Evolutionary conservation across 1,140 invertebrate species (phyloP), one percentile per base, ranked within the genome.

Genomic region (Schlechtendalia chinensis): DNA sequence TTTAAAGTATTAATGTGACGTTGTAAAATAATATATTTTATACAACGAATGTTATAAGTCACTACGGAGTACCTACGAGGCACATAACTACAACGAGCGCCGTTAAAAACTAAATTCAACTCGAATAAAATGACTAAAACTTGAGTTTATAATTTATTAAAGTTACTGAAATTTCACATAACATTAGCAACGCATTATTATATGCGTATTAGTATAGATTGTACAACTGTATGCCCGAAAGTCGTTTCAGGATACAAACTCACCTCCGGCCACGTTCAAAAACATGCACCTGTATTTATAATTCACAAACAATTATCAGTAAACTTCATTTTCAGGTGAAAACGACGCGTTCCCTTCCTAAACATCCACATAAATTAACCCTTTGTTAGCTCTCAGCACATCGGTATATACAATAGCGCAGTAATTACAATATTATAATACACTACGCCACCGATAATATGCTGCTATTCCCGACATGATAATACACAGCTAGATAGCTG

Each of bases 231-330:
- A 50, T 12, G 47, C 14, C 5, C 47, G 14, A 14, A 50, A 50
- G 47, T 50, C 14, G 8, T 50, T 10, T 12, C 47, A 50, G 47
- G 17, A 63, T 27, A 19, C 59, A 8, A 29, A 8, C 10, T 63
- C 61, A 67, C 67, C 67, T 50, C 67, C 22, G 22, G n/a, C 39
- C 39, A 19, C 32, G 16, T 71, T 71, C 67, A 71, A 27, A 69
- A 71, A 50, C 67, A 71, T 27, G 45, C 67, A 50, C 22, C 67
- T 71, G 67, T 72, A 72, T 71, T 29, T 29, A 54, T 72, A 63
- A 29, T 72, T 29, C 27, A 19, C 22, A 27, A 71, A 72, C 69
- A 54, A 53, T 72, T 32, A 72, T 72, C 69, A 32, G 69, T 71
- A 32, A 72, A 72, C 50, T 72, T 53, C 27, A 29, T 72, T 54